Conservation (phyloP, 2,113 vertebrate genomes). For the Stictonetta naevosa region DNA sequence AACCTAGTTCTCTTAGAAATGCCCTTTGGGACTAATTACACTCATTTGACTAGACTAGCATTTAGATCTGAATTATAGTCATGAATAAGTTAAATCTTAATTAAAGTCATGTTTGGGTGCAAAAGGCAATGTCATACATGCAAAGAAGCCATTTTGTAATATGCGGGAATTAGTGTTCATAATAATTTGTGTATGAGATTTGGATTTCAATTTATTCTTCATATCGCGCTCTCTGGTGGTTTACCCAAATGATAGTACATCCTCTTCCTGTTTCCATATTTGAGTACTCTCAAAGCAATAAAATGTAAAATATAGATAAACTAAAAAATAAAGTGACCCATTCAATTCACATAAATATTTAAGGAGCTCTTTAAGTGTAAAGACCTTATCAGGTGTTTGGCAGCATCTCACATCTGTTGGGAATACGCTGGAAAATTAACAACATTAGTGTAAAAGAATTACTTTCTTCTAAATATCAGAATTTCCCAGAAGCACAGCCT, state of each 20-base stretch:
- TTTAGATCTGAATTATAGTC: constrained; percentile 81
- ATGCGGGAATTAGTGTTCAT: constrained; percentile 76
- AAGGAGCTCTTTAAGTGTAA: constrained; percentile 4
- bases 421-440: not conserved
- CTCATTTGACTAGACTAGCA: constrained; percentile 78
- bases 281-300: not conserved
- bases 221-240: not conserved
- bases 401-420: not conserved
- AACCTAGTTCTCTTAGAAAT: constrained; percentile 72
- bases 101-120: constrained; percentile 83
- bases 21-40: constrained; percentile 82
- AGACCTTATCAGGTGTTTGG: not conserved
- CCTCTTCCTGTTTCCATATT: not conserved
- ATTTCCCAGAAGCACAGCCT: not conserved
- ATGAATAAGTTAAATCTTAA: constrained; percentile 85
- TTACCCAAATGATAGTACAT: not conserved
- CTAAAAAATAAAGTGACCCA: not conserved
- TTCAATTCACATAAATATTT: constrained; percentile 27
- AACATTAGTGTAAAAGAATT: not conserved
- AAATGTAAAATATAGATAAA: not conserved
- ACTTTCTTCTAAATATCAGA: not conserved
- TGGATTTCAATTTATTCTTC: constrained; percentile 55
- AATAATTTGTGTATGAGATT: constrained; percentile 74
- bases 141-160: constrained; percentile 78
- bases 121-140: constrained; percentile 81